A percentile compares a stretch with the other conserved stretches of the same genome.
These are phyloP conservation scores for Halichondria panicea DNA, from an alignment of 37 sponge, comb jelly and placozoan species.

Conservation along the genomic window DNA sequence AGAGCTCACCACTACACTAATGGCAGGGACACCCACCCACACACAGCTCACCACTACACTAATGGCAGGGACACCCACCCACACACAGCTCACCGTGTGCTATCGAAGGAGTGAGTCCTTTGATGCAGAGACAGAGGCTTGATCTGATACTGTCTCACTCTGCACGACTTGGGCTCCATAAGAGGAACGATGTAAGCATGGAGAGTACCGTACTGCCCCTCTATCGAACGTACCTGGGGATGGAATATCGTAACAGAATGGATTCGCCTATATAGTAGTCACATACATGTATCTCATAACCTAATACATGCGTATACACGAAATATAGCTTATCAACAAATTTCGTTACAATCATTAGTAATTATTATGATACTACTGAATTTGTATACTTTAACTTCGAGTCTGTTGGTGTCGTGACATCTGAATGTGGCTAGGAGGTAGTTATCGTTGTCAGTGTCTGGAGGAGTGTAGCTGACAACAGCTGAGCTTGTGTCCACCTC, in stretches of 20 bases:
- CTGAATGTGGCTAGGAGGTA: slow-evolving; percentile 97
- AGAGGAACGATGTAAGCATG: slow-evolving; percentile 91
- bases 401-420: slow-evolving; percentile 80
- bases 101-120: slow-evolving; percentile 82
- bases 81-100: slow-evolving; percentile 22
- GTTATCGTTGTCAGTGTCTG: slow-evolving; percentile 83
- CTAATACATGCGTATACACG: neutral
- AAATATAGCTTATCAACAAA: neutral
- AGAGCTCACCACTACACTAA: neutral
- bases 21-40: neutral
- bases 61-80: neutral
- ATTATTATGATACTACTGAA: neutral
- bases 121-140: slow-evolving; percentile 95
- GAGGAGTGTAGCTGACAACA: slow-evolving; percentile 89
- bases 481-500: slow-evolving; percentile 96
- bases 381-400: slow-evolving; percentile 86
- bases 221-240: slow-evolving; percentile 74
- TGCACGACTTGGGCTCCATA: slow-evolving; percentile 89
- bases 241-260: neutral
- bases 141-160: slow-evolving; percentile 83
- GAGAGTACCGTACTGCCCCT: slow-evolving; percentile 92
- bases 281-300: neutral
- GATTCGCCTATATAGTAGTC: no score
- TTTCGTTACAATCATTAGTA: neutral
- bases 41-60: neutral